Evolutionary conservation across 2,797 vertebrate species (phyloP), one percentile per base, ranked within the genome.

Genomic region (Anguilla megastoma): DNA sequence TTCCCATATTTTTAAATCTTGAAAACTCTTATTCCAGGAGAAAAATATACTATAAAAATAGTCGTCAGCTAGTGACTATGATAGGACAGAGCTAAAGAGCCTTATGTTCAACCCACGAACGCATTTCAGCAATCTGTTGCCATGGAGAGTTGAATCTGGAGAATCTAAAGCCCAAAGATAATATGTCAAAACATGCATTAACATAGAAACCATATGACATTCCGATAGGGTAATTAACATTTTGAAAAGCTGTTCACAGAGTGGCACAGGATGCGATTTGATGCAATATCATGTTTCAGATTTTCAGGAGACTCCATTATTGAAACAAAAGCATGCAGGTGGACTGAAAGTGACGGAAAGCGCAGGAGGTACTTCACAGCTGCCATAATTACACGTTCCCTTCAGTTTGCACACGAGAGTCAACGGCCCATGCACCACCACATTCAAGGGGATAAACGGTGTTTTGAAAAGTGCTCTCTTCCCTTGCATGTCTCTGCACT

Each of bases 351-450:
- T 94, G 91, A 88, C 90, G 91, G 95, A 95, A 89, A 93, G 91
- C 91, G 86, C 95, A 86, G 94, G 95, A 97, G 96, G 96, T 97
- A 97, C 94, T 95, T 95, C 91, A 89, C 89, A 90, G 86, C 90
- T 90, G 90, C 52, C 85, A 76, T 79, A 8, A 84, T 79, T 85
- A 12, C 60, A 30, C 66, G 45, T 63, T 69, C 71, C 69, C 84
- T 87, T 87, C 52, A 89, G 90, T 91, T 87, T 90, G 91, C 90
- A 83, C 50, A 24, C 27, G 84, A 87, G 30, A 82, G 74, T 36
- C 74, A 33, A 41, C 50, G 27, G 86, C 52, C 66, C 36, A 80
- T 16, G 56, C 80, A n/a, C 66, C 45, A 8, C 30, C 80, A 66
- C 14, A 4, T 3, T 60, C 85, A 58, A n/a, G 48, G 85, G 86